These are phyloP conservation scores for Slavum lentiscoides DNA, from an alignment of 2,888 invertebrate species.

Conservation along the genomic window DNA sequence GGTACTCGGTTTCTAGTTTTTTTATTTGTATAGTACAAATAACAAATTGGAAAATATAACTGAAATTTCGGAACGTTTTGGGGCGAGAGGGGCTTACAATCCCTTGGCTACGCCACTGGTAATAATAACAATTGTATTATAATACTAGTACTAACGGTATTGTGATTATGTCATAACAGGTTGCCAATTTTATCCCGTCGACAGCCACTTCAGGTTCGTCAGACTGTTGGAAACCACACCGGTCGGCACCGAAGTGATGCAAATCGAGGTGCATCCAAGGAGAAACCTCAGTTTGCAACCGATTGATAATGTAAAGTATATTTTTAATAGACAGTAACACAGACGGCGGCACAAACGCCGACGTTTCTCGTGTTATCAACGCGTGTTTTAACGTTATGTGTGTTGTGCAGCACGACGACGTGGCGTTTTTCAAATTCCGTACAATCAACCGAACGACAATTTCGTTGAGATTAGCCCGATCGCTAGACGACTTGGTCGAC, in stretches of 20 bases:
- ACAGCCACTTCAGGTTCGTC: slow-evolving; percentile 82
- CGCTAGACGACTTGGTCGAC: slow-evolving; percentile 80
- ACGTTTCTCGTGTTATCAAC: not conserved
- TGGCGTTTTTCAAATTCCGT: slow-evolving; percentile 72
- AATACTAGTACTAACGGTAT: not conserved
- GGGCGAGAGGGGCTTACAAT: too few relatives aligned
- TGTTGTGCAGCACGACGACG: slow-evolving; percentile 67
- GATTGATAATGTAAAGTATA: slow-evolving; percentile 66
- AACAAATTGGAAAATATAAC: too few relatives aligned
- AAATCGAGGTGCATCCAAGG: slow-evolving; percentile 82
- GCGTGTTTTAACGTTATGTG: too few relatives aligned
- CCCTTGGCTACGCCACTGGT: not conserved
- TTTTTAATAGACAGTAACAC: not conserved
- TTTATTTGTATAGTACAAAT: too few relatives aligned
- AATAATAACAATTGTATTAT: not conserved
- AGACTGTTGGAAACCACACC: slow-evolving; percentile 79
- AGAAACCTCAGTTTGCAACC: slow-evolving; percentile 73
- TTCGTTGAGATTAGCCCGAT: slow-evolving; percentile 74
- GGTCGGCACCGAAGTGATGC: slow-evolving; percentile 77
- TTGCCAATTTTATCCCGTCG: slow-evolving; percentile 82
- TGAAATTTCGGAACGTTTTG: too few relatives aligned
- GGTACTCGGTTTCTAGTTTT: too few relatives aligned
- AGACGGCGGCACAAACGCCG: not conserved
- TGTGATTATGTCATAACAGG: slow-evolving; percentile 61
- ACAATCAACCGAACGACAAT: slow-evolving; percentile 79